A percentile compares a stretch with the other conserved stretches of the same genome.
These are phyloP conservation scores for Micromys minutus DNA, from an alignment of 2,113 vertebrate species.

Conservation along the genomic window DNA sequence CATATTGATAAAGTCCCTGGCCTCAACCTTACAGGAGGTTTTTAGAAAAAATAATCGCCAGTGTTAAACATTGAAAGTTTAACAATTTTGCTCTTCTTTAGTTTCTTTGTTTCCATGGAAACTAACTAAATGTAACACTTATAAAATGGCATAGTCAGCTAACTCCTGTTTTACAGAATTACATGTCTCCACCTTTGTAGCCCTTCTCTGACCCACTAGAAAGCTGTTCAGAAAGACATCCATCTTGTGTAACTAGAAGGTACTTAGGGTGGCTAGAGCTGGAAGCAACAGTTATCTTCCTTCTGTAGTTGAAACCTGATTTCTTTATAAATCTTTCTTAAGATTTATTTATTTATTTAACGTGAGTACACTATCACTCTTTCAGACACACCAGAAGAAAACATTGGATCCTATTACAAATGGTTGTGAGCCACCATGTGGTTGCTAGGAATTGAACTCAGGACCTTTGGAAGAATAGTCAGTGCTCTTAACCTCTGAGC, in stretches of 20 bases:
- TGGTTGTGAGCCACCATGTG: too few relatives aligned
- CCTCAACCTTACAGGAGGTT: not conserved
- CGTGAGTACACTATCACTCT: too few relatives aligned
- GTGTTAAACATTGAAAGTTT: not conserved
- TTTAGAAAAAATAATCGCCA: slow-evolving; percentile 11
- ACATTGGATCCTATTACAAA: too few relatives aligned
- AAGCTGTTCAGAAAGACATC: not conserved
- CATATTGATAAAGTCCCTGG: not conserved
- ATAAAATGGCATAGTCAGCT: not conserved
- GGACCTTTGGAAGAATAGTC: too few relatives aligned
- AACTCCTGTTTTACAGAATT: not conserved
- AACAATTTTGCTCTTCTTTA: slow-evolving; percentile 13
- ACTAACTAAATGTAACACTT: not conserved
- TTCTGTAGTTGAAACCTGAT: not conserved
- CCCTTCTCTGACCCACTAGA: not conserved
- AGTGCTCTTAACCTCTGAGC: too few relatives aligned
- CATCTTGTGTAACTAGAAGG: not conserved
- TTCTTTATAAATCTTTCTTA: not conserved
- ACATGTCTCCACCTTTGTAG: not conserved
- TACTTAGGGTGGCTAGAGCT: not conserved
- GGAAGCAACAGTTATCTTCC: not conserved
- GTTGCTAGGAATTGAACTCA: too few relatives aligned
- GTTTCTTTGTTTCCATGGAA: slow-evolving; percentile 33
- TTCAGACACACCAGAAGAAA: too few relatives aligned
- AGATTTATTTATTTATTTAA: too few relatives aligned